phyloP scores from a whole-genome alignment of 35 echinoderm and acorn worm species.

The Lytechinus pictus region DNA sequence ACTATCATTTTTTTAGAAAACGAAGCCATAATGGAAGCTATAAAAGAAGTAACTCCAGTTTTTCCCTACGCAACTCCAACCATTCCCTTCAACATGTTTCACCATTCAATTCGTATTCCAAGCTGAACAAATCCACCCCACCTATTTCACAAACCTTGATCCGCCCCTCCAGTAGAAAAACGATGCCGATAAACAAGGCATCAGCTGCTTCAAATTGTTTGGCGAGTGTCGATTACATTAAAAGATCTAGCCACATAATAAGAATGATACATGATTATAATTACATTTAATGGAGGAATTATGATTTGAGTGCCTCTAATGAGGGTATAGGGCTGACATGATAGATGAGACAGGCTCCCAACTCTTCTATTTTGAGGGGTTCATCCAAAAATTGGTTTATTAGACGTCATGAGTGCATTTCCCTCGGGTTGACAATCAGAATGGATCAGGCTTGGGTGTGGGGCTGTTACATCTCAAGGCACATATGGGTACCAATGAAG shows the following conservation, averaged over 20 bases:
- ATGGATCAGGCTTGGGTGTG: background rate
- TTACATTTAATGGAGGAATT: background rate
- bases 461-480: background rate
- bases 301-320: background rate
- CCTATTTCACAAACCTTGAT: background rate
- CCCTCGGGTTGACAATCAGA: background rate
- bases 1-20: no score
- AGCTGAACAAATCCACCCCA: no score
- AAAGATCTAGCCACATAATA: background rate
- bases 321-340: background rate
- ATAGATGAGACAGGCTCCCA: background rate
- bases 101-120: no score
- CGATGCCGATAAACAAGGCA: background rate
- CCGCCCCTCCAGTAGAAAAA: background rate
- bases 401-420: no score
- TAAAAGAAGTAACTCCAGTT: no score
- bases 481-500: no score
- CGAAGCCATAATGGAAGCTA: no score
- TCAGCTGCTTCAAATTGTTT: background rate
- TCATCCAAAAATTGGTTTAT: background rate
- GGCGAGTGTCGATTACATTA: background rate
- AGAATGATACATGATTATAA: background rate
- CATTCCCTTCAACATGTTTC: no score
- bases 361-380: background rate
- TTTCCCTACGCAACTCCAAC: no score